Evolutionary conservation across 2,888 invertebrate genomes (phyloP), one percentile per base, ranked within the genome.

Genomic region (Drosophila koepferae): DNA sequence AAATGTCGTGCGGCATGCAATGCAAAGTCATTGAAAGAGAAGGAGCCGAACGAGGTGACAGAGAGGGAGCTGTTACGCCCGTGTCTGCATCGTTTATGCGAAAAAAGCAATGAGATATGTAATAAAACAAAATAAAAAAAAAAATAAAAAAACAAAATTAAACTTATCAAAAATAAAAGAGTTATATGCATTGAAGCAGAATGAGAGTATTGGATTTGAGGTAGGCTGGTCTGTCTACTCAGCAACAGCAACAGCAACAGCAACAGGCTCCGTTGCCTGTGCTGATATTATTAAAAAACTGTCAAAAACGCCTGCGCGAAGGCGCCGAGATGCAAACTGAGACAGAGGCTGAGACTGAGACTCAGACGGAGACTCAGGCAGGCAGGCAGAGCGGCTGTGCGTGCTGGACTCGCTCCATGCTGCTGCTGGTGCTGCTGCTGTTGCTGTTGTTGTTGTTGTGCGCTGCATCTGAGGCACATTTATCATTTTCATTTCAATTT

Each of bases 251-350:
- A 67, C 60, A 49, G 62, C 63, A 41, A 23, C 46, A 62, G 40
- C 67, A 70, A 63, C 54, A 59, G 69, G 48, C 63, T 59, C 67
- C 55, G 55, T 74, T 51, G 71, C 72, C 70, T 60, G 69, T 28
- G 89, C 86, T 85, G 85, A 85, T 85, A 90, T 86, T 86, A 86
- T 86, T 86, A 86, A 86, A 86, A 86, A 86, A 86, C 86, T 86
- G 86, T 86, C 86, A 86, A 86, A 85, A 86, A 86, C 86, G 90
- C 86, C 90, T 86, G 90, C 86, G 86, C 85, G 84, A 70, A 72
- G 85, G 81, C 72, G 77, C 81, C 72, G 73, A 58, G 63, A 48
- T 48, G 63, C 72, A 69, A 66, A 31, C 61, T 51, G 55, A 70
- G 53, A 54, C 65, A 48, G 71, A 68, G 70, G 55, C 59, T 20